Evolutionary conservation across 2,888 invertebrate genomes (phyloP), one percentile per base, ranked within the genome.

Genomic region (Gibbula magus): DNA sequence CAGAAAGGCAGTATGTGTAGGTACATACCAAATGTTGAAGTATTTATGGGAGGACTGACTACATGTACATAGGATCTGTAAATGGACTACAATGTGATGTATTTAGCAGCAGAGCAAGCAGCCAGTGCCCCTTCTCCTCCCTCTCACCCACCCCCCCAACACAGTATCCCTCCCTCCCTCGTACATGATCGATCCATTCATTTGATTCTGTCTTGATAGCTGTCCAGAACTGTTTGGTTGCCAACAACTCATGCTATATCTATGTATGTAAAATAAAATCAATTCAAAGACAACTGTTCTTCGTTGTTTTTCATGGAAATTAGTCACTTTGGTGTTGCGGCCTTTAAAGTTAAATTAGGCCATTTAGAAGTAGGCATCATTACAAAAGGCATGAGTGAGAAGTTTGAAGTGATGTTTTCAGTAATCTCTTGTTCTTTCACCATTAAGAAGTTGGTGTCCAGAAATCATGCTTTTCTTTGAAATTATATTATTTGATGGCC

Each of bases 201-300:
- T 61, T 61, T 61, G 61, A 61, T 61, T 61, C 29, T 61, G 61
- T 61, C 61, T 61, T 45, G 45, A 45, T 45, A 61, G 61, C 61
- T 61, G 61, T 61, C 29, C 61, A 61, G 61, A 61, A 61, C 29
- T 61, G 61, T 61, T 61, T 61, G 61, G 61, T 61, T 61, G 61
- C 61, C 61, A 61, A 61, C 61, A 61, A 61, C 61, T 61, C 61
- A 61, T 61, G 61, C 61, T 61, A 61, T 61, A 61, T 61, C 61
- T 61, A 61, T 61, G 61, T 61, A 61, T 61, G 61, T 61, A 61
- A 61, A 61, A 61, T 61, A 61, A 61, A 61, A 29, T 29, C 25
- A 29, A 29, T 61, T 61, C 61, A 61, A 61, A 61, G 61, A 61
- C 61, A 61, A 13, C 10, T 61, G 61, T 25, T n/a, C 5, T 45